Evolutionary conservation across 2,888 invertebrate species (phyloP), one percentile per base, ranked within the genome.

Genomic region (Podabrus alpinus): DNA sequence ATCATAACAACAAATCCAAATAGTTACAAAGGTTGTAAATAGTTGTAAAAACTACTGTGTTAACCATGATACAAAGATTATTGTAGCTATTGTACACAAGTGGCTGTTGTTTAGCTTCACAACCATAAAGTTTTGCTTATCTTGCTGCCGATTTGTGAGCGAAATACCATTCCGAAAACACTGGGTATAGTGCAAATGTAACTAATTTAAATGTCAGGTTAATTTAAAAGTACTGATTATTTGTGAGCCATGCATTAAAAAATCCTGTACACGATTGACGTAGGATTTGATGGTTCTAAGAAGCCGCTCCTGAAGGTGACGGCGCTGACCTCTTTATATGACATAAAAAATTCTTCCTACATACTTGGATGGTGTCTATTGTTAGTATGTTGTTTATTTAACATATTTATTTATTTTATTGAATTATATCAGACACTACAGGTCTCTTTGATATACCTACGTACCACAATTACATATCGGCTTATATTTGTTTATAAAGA

Each of bases 201-300:
- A 45, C 45, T 45, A 45, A 45, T 45, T 45, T 45, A 45, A 45
- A 45, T 45, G 45, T 45, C 45, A 45, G 45, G 45, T n/a, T 45
- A 45, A 45, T 45, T 45, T 45, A 45, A 45, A 45, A 45, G 45
- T 45, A 45, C n/a, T 45, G 45, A 45, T 45, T 45, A 45, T 45
- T 45, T 45, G 45, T 62, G 15, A 16, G 15, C 17, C 9, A 10
- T n/a, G 15, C n/a, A 15, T 59, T 21, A 61, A 61, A 72, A 76
- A 76, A 67, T 71, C 64, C 19, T 16, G 66, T 13, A 70, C 76
- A 75, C 79, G 76, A 76, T 76, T 75, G 77, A 77, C 74, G 79
- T 79, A 77, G 79, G 77, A 79, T 67, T 77, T 77, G 73, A 78
- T 77, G 75, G 67, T 79, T 79, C 79, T 75, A 64, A 75, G 77